Percentiles rank a stretch among this genome's conserved stretches.
These are phyloP conservation scores for Eucriotettix oculatus DNA, from an alignment of 2,888 invertebrate species.

Conservation along the genomic window DNA sequence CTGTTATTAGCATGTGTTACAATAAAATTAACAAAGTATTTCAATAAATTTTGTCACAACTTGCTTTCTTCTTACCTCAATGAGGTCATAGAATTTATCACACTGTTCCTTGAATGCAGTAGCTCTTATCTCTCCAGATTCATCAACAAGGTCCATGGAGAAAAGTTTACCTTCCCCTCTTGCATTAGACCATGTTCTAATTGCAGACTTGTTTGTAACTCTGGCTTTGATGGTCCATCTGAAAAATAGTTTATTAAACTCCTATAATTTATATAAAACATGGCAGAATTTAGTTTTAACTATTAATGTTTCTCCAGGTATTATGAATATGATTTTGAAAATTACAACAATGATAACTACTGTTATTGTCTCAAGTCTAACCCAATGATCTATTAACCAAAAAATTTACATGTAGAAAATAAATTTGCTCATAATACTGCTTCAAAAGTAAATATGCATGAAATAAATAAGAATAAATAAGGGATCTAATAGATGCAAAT, in stretches of 20 bases:
- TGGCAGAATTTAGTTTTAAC: no score
- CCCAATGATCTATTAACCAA: no score
- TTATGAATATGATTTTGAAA: no score
- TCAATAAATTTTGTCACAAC: not conserved
- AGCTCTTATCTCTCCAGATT: constrained; percentile 82
- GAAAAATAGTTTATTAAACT: not conserved
- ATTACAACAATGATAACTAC: no score
- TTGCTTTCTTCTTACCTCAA: constrained; percentile 65
- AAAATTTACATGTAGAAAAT: no score
- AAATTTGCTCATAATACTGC: no score
- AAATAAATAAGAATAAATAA: no score
- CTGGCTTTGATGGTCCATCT: constrained; percentile 80
- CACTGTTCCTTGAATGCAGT: constrained; percentile 79
- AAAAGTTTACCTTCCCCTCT: constrained; percentile 88
- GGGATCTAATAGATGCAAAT: no score
- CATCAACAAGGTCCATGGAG: constrained; percentile 82
- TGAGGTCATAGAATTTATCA: constrained; percentile 75
- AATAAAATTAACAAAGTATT: not conserved
- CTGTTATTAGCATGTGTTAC: constrained; percentile 24
- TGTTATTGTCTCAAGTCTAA: no score
- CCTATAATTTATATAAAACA: no score
- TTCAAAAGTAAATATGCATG: no score
- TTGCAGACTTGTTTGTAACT: constrained; percentile 61
- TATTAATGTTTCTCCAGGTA: no score
- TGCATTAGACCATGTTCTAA: constrained; percentile 83